Base-by-base conservation (phyloP, 2,888 invertebrate genomes). In the Pyrochroa serraticornis region DNA sequence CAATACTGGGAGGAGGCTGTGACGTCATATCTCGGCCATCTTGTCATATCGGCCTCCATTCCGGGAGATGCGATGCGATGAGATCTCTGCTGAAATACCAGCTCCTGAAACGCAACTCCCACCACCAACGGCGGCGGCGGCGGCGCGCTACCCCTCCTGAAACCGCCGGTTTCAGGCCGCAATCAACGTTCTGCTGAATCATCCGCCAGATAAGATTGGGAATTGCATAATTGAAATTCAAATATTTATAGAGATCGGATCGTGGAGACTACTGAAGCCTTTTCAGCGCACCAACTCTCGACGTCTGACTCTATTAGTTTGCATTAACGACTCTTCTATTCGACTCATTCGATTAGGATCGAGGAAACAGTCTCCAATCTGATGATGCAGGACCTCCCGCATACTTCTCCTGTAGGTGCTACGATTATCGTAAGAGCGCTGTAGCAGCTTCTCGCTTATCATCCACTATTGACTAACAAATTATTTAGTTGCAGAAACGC, bases 1-100 rank as follows among this genome's bases (percentile, higher is more conserved):
- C 79, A 78, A 79, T 79, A 79, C 78, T 74, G 72, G 70, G 70
- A 71, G 71, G 70, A 72, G 74, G 75, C 72, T 69, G 76, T 79
- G 79, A 79, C 79, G 79, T 79, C 79, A 78, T 79, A 79, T 79
- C 79, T 77, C 78, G 77, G 79, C 79, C 79, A 79, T 79, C 79
- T 79, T 79, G 79, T 79, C 79, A 79, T 79, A 79, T 79, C 79
- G 76, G 73, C 75, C 59, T 55, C 59, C 59, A 59, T 75, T 74
- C 77, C 76, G 76, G 76, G 77, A 73, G 70, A 68, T 72, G 72
- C 75, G 75, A 77, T 77, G 73, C 72, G 75, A 77, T 77, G 70
- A 56, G 62, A 65, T 65, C 65, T 62, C 70, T 69, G 66, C 66
- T 73, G 75, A 75, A 75, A 76, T 71, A 72, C 74, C 72, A 71